phyloP scores from a whole-genome alignment of 1,140 invertebrate genomes.

The Philaenus spumarius region DNA sequence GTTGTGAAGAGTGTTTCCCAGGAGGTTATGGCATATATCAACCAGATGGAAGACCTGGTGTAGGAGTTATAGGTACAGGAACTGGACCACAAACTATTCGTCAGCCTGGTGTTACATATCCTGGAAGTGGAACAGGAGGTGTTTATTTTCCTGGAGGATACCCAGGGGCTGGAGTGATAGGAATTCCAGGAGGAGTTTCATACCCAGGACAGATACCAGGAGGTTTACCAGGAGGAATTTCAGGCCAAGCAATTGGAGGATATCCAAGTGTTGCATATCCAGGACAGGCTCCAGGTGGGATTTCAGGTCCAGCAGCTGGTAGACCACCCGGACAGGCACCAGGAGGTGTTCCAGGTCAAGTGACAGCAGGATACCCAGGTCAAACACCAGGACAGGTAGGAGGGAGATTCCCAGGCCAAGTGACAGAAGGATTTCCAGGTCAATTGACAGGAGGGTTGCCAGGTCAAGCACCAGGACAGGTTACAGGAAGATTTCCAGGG shows the following conservation, averaged over 20 bases:
- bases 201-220: slow-evolving; percentile 18
- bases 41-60: slow-evolving; percentile 18
- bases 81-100: slow-evolving; percentile 7
- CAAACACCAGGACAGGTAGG: slow-evolving; percentile 5
- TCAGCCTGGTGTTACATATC: slow-evolving; percentile 13
- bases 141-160: slow-evolving; percentile 19
- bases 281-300: slow-evolving; percentile 4
- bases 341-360: slow-evolving; percentile 15
- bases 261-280: background rate
- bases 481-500: slow-evolving; percentile 5
- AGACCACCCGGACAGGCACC: background rate
- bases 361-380: slow-evolving; percentile 13
- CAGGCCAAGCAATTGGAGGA: background rate
- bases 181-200: slow-evolving; percentile 17
- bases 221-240: slow-evolving; percentile 12
- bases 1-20: slow-evolving; percentile 40
- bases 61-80: slow-evolving; percentile 1
- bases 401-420: slow-evolving; percentile 19
- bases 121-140: background rate
- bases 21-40: slow-evolving; percentile 5
- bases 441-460: slow-evolving; percentile 15
- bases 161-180: slow-evolving; percentile 14
- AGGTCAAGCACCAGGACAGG: slow-evolving; percentile 6
- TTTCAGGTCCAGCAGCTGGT: slow-evolving; percentile 11
- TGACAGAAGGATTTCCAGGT: slow-evolving; percentile 1